Conservation (phyloP, 2,888 invertebrate genomes). For the Pachliopta kotzebuea region DNA sequence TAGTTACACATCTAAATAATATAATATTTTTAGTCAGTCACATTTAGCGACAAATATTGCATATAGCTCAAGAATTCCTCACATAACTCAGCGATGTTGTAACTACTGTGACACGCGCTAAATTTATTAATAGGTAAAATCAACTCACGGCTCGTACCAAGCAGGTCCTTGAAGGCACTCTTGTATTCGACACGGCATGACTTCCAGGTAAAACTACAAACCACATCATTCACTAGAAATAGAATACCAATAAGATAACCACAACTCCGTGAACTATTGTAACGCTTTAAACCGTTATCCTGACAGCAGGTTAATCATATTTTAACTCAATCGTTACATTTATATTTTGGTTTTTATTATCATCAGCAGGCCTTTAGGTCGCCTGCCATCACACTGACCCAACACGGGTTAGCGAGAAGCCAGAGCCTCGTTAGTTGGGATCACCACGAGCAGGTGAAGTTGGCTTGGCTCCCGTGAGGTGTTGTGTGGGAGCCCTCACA, state of each 20-base stretch:
- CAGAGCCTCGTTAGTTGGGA: no score
- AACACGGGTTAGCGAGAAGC: no score
- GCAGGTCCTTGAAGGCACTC: constrained; percentile 32
- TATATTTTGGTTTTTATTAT: no score
- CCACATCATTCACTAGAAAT: constrained; percentile 46
- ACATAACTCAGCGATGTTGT: neutral
- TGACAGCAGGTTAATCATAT: constrained; percentile 37
- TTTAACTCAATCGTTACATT: constrained; percentile 37
- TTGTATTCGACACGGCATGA: constrained; percentile 36
- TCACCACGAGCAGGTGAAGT: no score
- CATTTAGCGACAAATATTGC: neutral
- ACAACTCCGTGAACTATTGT: constrained; percentile 44
- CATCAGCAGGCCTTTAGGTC: no score
- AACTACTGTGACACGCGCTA: constrained; percentile 16
- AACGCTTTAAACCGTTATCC: constrained; percentile 50
- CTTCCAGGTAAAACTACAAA: constrained; percentile 45
- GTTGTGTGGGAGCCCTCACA: no score
- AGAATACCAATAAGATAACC: constrained; percentile 50
- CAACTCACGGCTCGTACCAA: constrained; percentile 22
- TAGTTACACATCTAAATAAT: no score
- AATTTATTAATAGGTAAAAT: constrained; percentile 12
- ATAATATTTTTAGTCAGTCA: no score
- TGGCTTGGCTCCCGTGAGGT: no score
- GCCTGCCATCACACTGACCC: no score
- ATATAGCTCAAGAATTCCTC: neutral